Evolutionary conservation across 2,888 invertebrate species (phyloP).

Genomic region (Epiblema foenella): DNA sequence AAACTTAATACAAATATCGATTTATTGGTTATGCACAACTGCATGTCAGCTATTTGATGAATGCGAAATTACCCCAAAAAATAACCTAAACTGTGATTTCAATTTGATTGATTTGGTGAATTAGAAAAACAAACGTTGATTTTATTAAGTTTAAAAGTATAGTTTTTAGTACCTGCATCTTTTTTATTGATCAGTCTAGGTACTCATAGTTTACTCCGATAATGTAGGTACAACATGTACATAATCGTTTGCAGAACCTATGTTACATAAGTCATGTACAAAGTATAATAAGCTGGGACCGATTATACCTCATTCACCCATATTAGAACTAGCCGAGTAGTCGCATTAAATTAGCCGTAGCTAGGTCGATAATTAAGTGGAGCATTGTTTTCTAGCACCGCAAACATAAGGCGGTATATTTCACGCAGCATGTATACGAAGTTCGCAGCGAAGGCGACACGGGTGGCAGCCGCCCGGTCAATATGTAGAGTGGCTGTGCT

Average conservation of each 20-base stretch:
- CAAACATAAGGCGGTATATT: slow-evolving; percentile 52
- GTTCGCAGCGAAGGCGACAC: slow-evolving; percentile 75
- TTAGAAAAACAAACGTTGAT: neutral
- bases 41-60: neutral
- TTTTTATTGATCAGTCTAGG: neutral
- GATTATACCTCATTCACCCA: slow-evolving; percentile 9
- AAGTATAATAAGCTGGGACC: neutral
- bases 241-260: neutral
- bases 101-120: too few relatives aligned
- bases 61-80: neutral
- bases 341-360: slow-evolving; percentile 35
- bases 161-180: neutral
- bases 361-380: slow-evolving; percentile 44
- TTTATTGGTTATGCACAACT: neutral
- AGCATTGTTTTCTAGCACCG: slow-evolving; percentile 46
- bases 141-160: neutral
- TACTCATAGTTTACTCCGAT: neutral
- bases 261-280: slow-evolving; percentile 1
- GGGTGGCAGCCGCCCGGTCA: slow-evolving; percentile 80
- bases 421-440: slow-evolving; percentile 69
- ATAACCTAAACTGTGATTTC: neutral
- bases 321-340: slow-evolving; percentile 30
- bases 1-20: too few relatives aligned
- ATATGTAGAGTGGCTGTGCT: slow-evolving; percentile 83
- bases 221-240: neutral